phyloP scores from a whole-genome alignment of 2,797 vertebrate species.

The Poecilia picta region DNA sequence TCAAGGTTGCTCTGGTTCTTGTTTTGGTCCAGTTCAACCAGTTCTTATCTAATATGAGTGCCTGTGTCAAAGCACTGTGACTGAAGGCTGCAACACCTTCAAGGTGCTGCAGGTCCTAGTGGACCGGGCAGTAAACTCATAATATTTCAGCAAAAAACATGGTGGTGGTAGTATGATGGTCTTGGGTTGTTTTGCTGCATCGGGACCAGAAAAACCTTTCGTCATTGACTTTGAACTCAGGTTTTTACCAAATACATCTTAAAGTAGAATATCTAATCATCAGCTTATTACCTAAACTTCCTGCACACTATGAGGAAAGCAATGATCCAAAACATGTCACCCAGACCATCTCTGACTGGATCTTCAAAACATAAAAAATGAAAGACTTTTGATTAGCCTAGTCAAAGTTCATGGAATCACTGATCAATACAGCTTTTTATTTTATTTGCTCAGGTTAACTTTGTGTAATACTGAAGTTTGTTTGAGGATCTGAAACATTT shows the following conservation, averaged over 20 bases:
- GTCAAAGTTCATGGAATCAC: neutral
- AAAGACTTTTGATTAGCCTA: neutral
- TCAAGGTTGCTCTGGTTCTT: conserved; percentile 22
- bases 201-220: neutral
- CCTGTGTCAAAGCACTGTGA: neutral
- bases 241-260: neutral
- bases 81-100: neutral
- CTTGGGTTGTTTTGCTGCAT: neutral
- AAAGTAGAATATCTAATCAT: neutral
- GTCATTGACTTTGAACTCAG: neutral
- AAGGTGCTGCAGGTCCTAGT: neutral
- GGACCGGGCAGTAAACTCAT: neutral
- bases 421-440: neutral
- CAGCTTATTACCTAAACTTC: neutral
- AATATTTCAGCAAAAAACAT: neutral
- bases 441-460: neutral
- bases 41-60: neutral
- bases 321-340: neutral
- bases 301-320: neutral
- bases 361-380: neutral
- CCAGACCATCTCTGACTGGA: neutral
- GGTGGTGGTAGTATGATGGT: neutral
- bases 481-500: neutral
- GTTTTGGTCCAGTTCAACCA: conserved; percentile 3
- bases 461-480: neutral